Evolutionary conservation across 2,888 invertebrate genomes (phyloP), one percentile per base, ranked within the genome.

Genomic region (Homarus gammarus): DNA sequence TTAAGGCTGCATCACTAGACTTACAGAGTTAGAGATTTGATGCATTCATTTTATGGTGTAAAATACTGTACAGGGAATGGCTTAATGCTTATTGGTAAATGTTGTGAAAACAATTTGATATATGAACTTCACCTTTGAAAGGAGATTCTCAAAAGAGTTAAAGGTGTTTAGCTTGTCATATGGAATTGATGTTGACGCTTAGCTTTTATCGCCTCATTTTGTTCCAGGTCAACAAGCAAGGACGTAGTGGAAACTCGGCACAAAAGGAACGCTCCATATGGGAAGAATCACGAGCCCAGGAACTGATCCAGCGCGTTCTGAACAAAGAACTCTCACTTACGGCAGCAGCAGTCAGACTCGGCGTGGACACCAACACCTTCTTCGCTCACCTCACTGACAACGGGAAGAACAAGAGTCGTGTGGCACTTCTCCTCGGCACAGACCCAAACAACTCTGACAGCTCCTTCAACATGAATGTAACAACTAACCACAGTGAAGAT

Each of bases 261-360:
- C 90, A 90, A 73, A 90, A 92, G 83, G 86, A 90, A 27, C 87
- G 91, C 27, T 88, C 87, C 38, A 90, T 92, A 31, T 92, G 92
- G 92, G 92, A 92, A 36, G 92, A 92, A 78, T 89, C 90, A 56
- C 90, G 90, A 12, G 91, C 92, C 18, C 89, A 91, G 78, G 91
- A 91, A 44, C 78, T 91, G 31, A 91, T 92, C 72, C 89, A 89
- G 49, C 83, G 89, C 15, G 92, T 92, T 51, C 89, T 90, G 51
- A 81, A 38, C 68, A 91, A 91, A 70, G 91, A 92, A 77, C 86
- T 92, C 36, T 89, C 90, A 51, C 78, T 92, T 27, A 91, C 90
- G 15, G 91, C 91, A 31, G 92, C 92, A 36, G 91, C 92, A n/a
- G 91, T 91, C 70, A 73, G 90, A 73, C 89, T 92, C 15, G 92